Base-by-base conservation (phyloP, 2,888 invertebrate species). In the Lysandra bellargus region DNA sequence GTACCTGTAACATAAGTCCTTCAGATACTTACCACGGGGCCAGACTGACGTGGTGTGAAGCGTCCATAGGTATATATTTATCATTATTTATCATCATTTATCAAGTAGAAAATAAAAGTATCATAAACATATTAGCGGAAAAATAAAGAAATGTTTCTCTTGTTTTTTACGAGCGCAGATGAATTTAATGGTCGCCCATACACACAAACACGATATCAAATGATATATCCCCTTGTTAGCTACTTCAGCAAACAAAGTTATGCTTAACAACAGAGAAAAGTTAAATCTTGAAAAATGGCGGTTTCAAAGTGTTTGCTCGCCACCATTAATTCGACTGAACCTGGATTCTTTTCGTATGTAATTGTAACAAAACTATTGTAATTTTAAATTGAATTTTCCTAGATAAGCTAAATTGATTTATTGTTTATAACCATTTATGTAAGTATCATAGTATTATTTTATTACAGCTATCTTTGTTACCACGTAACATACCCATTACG, bases 201-300 rank as follows among this genome's bases (percentile, higher is more conserved):
- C n/a, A n/a, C n/a, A 76, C 53, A 76, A 57, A 57, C 76, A 76
- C 17, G 33, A 53, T 76, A 75, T 76, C 53, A 30, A 33, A 57
- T 57, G 76, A 53, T 76, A 33, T 53, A 76, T 76, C 23, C 44
- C 74, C 74, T 74, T 33, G 76, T 53, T 57, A 49, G 76, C 49
- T 76, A 76, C 49, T 53, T 30, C 57, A 76, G 49, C 30, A 75
- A 75, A 76, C 49, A 76, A 76, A 76, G 76, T 76, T 76, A 76
- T 76, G 40, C 40, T 44, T 44, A 53, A 30, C 17, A 76, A 76
- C 76, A 57, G 53, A 53, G 76, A 23, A 49, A 53, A 57, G 76
- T 76, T 76, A 76, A 76, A 76, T 76, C 76, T 57, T 76, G 76
- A 76, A 76, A 53, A 76, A 76, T 53, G 14, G 76, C 53, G 30